phyloP scores from a whole-genome alignment of 2,113 vertebrate genomes.

The Theristicus caerulescens region DNA sequence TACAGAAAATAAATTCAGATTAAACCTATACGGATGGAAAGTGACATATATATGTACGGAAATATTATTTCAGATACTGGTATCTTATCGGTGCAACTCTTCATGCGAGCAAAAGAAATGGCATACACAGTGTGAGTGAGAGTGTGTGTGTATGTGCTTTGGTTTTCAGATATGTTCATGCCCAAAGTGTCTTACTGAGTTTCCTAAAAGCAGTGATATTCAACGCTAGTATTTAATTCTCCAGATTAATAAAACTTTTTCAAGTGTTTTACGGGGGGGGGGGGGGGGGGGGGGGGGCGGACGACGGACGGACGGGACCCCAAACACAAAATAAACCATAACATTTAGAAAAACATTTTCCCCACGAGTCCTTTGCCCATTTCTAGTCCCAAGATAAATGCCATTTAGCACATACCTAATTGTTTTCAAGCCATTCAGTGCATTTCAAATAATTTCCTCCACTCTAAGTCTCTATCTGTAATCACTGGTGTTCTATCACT shows the following conservation, averaged over 20 bases:
- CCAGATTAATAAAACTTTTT: neutral
- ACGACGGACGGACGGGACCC: no score
- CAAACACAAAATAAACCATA: neutral
- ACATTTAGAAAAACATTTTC: neutral
- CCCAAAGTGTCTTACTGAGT: neutral
- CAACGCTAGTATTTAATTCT: neutral
- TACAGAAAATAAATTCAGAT: neutral
- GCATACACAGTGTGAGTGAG: neutral
- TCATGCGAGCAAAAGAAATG: neutral
- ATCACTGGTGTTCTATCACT: slow-evolving; percentile 54
- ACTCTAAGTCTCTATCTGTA: slow-evolving; percentile 34
- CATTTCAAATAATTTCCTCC: slow-evolving; percentile 51
- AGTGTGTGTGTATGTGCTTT: neutral
- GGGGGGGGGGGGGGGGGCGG: no score
- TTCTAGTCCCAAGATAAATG: neutral
- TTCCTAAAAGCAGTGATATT: neutral
- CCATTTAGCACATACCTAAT: neutral
- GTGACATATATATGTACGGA: neutral
- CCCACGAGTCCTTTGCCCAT: neutral
- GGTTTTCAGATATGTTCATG: neutral
- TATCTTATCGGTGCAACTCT: neutral
- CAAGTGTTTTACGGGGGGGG: neutral
- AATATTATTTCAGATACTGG: neutral
- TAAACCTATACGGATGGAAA: neutral
- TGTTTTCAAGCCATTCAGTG: neutral